phyloP scores from a whole-genome alignment of 2,888 invertebrate genomes.

The Drosophila eohydei region DNA sequence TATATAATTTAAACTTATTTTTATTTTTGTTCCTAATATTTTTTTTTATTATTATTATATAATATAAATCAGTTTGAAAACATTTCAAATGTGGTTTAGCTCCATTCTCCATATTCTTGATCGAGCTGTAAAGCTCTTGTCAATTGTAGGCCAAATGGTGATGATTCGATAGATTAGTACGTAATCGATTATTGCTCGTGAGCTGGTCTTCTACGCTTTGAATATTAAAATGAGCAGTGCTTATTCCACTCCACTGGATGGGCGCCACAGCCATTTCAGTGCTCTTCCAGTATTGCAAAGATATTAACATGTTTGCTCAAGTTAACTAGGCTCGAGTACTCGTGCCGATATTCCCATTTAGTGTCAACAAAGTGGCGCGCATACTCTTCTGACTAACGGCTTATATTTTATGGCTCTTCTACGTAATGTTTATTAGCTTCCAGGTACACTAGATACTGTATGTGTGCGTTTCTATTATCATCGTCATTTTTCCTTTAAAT shows the following conservation, averaged over 20 bases:
- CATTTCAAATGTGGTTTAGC: background rate
- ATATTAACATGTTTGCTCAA: slow-evolving; percentile 53
- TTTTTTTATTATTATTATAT: background rate
- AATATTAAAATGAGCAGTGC: slow-evolving; percentile 47
- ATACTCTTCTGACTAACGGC: slow-evolving; percentile 75
- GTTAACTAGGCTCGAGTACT: slow-evolving; percentile 56
- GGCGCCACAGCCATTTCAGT: slow-evolving; percentile 20
- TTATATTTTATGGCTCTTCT: slow-evolving; percentile 64
- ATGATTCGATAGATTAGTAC: slow-evolving; percentile 32
- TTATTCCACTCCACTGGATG: slow-evolving; percentile 43
- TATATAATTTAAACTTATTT: background rate
- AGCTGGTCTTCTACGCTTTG: slow-evolving; percentile 10
- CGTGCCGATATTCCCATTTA: slow-evolving; percentile 65
- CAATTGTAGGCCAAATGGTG: slow-evolving; percentile 54
- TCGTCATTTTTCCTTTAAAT: slow-evolving; percentile 1
- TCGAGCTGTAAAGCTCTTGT: slow-evolving; percentile 47
- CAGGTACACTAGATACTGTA: slow-evolving; percentile 72
- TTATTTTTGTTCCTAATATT: background rate
- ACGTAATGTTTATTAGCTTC: slow-evolving; percentile 74
- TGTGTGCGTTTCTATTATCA: slow-evolving; percentile 54
- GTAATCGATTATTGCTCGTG: slow-evolving; percentile 15
- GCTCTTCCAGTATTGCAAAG: slow-evolving; percentile 41
- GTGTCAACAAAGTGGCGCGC: slow-evolving; percentile 59
- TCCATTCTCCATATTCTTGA: slow-evolving; percentile 60
- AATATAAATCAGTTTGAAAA: background rate